Evolutionary conservation across 2,888 invertebrate species (phyloP).

Genomic region (Cephus pulcher): DNA sequence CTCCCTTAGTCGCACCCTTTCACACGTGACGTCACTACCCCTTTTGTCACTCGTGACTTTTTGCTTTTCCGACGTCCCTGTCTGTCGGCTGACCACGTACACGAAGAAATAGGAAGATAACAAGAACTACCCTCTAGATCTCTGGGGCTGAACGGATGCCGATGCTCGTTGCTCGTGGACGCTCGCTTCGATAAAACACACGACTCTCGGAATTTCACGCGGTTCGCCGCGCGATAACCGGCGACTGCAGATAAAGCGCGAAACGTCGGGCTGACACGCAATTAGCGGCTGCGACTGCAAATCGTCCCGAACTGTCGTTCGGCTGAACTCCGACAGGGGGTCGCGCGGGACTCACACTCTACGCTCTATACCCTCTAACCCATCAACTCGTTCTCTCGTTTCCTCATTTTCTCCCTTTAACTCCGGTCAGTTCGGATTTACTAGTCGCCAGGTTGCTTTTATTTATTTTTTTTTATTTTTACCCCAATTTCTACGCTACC

Average conservation of each 20-base stretch:
- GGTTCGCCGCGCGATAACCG: conserved; percentile 12
- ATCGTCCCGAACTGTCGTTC: conserved; percentile 31
- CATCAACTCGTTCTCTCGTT: neutral
- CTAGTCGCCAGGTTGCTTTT: neutral
- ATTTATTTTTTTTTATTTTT: neutral
- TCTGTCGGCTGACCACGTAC: neutral
- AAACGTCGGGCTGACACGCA: conserved; percentile 40
- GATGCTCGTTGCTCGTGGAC: neutral
- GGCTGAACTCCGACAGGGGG: neutral
- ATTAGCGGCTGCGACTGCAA: conserved; percentile 42
- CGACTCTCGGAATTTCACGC: conserved; percentile 16
- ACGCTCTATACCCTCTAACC: neutral
- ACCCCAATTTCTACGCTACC: neutral
- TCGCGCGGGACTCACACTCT: neutral
- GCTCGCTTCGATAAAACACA: neutral
- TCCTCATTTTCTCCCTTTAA: neutral
- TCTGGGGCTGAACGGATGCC: neutral
- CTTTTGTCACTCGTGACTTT: conserved; percentile 6
- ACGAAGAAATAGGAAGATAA: neutral
- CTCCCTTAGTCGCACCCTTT: neutral
- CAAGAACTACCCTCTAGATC: neutral
- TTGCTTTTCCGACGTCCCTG: conserved; percentile 12
- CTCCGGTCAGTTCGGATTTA: neutral
- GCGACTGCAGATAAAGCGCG: conserved; percentile 4
- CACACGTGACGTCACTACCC: neutral